Conservation (phyloP, 2,113 vertebrate genomes). For the Lepus timidus region DNA sequence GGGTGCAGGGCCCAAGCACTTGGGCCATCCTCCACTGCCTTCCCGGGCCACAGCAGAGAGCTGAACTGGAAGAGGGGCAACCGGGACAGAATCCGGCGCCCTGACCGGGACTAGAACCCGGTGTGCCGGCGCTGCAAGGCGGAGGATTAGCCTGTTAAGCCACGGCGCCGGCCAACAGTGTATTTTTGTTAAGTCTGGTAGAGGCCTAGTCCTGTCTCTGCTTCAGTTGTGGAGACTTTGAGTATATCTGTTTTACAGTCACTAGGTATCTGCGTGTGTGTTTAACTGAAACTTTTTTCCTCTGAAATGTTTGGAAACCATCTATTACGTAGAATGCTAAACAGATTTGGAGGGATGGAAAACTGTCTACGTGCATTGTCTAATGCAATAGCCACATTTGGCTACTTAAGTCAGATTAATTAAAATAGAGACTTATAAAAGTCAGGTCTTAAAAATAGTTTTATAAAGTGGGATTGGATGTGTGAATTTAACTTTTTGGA, state of each 20-base stretch:
- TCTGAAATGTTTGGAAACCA: not conserved
- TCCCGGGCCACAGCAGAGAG: no score
- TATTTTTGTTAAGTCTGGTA: not conserved
- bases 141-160: no score
- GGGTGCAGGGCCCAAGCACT: no score
- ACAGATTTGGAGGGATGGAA: not conserved
- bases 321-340: not conserved
- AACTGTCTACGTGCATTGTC: not conserved
- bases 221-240: not conserved
- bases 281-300: slow-evolving; percentile 5
- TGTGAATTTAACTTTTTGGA: not conserved
- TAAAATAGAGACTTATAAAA: slow-evolving; percentile 31
- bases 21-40: no score
- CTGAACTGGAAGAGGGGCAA: no score
- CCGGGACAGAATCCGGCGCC: no score
- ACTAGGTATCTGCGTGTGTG: not conserved
- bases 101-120: no score
- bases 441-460: not conserved
- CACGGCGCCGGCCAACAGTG: no score
- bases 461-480: not conserved
- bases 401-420: slow-evolving; percentile 35
- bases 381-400: not conserved
- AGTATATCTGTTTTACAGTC: not conserved
- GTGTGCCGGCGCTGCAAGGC: no score
- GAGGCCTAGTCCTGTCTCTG: not conserved